These are phyloP conservation scores for Cetonia aurata DNA, from an alignment of 2,888 invertebrate species.

Conservation along the genomic window DNA sequence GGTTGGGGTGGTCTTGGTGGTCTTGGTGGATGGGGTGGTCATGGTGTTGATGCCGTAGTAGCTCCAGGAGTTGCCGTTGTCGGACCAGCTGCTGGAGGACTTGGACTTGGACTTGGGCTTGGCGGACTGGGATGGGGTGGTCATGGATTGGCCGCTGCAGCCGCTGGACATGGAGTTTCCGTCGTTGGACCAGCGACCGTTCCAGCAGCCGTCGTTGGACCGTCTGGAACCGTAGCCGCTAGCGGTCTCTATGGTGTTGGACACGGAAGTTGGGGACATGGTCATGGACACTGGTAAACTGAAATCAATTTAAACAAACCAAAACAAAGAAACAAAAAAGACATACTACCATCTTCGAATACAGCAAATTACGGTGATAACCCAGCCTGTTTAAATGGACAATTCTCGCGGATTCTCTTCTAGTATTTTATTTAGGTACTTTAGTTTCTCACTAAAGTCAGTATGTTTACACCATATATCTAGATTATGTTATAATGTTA, in stretches of 20 bases:
- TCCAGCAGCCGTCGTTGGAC: conserved; percentile 56
- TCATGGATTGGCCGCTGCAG: conserved; percentile 47
- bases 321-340: no score
- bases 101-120: conserved; percentile 44
- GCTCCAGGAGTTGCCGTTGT: conserved; percentile 49
- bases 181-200: conserved; percentile 58
- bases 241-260: conserved; percentile 57
- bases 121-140: conserved; percentile 43
- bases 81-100: conserved; percentile 46
- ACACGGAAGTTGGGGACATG: conserved; percentile 48
- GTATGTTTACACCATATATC: conserved; percentile 43
- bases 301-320: conserved; percentile 1
- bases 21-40: conserved; percentile 43
- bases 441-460: conserved; percentile 32
- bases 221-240: conserved; percentile 56
- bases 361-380: conserved; percentile 27
- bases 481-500: conserved; percentile 14
- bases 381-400: conserved; percentile 29
- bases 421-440: conserved; percentile 19
- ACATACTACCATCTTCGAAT: not conserved
- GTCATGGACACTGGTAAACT: conserved; percentile 51
- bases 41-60: conserved; percentile 45
- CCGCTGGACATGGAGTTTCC: conserved; percentile 57
- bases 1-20: conserved; percentile 36
- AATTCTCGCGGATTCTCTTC: conserved; percentile 8